phyloP scores from a whole-genome alignment of 2,797 vertebrate genomes.

The Atherinosoma microstoma region DNA sequence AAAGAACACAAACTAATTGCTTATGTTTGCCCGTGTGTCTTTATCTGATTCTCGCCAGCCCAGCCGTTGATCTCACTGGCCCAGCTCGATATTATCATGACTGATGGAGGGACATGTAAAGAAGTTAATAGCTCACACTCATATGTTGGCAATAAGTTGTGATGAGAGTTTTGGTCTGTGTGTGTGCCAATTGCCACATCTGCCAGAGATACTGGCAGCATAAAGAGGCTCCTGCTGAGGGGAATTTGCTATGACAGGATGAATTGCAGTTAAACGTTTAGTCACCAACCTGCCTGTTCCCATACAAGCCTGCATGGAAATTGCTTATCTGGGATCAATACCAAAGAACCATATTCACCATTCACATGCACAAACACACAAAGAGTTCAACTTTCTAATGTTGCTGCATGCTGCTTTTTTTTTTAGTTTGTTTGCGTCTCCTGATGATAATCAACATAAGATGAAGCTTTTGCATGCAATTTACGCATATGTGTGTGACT shows the following conservation, averaged over 20 bases:
- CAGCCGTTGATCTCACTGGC: slow-evolving; percentile 60
- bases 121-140: slow-evolving; percentile 61
- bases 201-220: slow-evolving; percentile 43
- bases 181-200: slow-evolving; percentile 43
- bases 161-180: slow-evolving; percentile 34
- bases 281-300: slow-evolving; percentile 41
- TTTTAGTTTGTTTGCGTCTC: slow-evolving; percentile 23
- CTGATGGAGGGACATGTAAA: slow-evolving; percentile 46
- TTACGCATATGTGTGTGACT: slow-evolving; percentile 45
- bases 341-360: neutral
- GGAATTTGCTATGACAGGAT: slow-evolving; percentile 51
- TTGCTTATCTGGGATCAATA: slow-evolving; percentile 16
- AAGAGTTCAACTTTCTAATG: neutral
- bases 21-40: slow-evolving; percentile 37
- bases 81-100: slow-evolving; percentile 59
- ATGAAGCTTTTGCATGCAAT: slow-evolving; percentile 33
- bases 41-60: slow-evolving; percentile 43
- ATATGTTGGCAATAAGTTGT: slow-evolving; percentile 52
- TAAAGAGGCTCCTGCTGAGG: slow-evolving; percentile 48
- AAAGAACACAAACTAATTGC: slow-evolving; percentile 14
- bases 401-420: neutral
- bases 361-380: neutral
- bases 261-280: slow-evolving; percentile 40
- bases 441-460: slow-evolving; percentile 31
- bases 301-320: slow-evolving; percentile 11